A percentile compares a stretch with the other conserved stretches of the same genome.
These are phyloP conservation scores for Cryptotermes secundus DNA, from an alignment of 1,140 invertebrate species.

Conservation along the genomic window DNA sequence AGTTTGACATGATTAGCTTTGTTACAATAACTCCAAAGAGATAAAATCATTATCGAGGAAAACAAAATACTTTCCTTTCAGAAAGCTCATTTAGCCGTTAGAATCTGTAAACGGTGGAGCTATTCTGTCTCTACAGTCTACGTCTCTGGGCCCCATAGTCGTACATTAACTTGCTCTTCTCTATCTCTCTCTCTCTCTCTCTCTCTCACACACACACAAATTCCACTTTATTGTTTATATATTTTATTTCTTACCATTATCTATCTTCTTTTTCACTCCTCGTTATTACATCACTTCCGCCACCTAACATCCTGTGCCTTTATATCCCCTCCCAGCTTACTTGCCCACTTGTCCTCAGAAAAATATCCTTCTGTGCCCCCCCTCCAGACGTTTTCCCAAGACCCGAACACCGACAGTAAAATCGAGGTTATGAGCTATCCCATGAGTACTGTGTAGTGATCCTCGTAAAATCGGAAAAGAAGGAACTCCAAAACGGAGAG, in stretches of 20 bases:
- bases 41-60: too few species aligned
- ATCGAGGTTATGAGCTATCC: background rate
- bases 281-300: constrained; percentile 18
- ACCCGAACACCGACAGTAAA: background rate
- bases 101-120: too few species aligned
- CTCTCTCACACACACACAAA: too few species aligned
- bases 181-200: background rate
- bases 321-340: background rate
- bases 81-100: too few species aligned
- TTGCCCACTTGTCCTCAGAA: background rate
- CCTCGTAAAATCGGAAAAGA: constrained; percentile 15
- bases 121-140: too few species aligned
- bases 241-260: background rate
- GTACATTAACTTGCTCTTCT: background rate
- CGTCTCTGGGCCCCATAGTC: background rate
- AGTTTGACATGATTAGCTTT: too few species aligned
- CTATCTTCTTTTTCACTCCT: constrained; percentile 10
- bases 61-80: too few species aligned
- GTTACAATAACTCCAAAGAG: too few species aligned
- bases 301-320: background rate
- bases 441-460: background rate
- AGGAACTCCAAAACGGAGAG: background rate
- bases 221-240: constrained; percentile 11
- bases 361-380: background rate
- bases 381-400: background rate